A percentile compares a stretch with the other conserved stretches of the same genome.
Conservation (phyloP, 2,888 invertebrate species). For the Leptinotarsa haldemani region DNA sequence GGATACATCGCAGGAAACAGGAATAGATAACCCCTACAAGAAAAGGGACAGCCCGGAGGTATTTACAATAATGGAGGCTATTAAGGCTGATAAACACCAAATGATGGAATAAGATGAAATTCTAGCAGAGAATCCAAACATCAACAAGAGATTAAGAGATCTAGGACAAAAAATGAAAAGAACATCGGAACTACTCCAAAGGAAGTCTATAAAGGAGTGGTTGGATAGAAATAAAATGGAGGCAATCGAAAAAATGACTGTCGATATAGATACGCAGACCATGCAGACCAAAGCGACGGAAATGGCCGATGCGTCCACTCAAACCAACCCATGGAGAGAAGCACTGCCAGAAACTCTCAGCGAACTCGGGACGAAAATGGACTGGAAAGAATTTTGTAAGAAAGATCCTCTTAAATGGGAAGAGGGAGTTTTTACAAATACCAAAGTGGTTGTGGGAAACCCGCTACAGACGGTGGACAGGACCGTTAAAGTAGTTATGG, state of each 20-base stretch:
- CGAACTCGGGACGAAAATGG: not conserved
- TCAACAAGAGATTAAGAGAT: too few species aligned
- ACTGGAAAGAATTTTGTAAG: not conserved
- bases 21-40: too few species aligned
- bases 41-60: too few species aligned
- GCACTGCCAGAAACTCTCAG: not conserved
- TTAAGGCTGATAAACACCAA: too few species aligned
- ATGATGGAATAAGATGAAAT: too few species aligned
- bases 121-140: too few species aligned
- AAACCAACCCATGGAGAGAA: not conserved
- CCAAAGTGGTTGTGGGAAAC: slow-evolving; percentile 22
- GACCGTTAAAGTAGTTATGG: slow-evolving; percentile 30
- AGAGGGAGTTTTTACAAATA: slow-evolving; percentile 14
- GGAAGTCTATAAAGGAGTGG: too few species aligned
- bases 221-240: not conserved
- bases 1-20: too few species aligned
- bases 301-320: not conserved
- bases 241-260: not conserved
- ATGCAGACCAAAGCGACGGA: too few species aligned
- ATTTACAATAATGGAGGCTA: too few species aligned
- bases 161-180: too few species aligned
- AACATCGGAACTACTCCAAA: too few species aligned
- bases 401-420: slow-evolving; percentile 10
- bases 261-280: not conserved
- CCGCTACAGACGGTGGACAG: slow-evolving; percentile 13